phyloP scores from a whole-genome alignment of 2,113 vertebrate genomes.

The Tragelaphus strepsiceros region DNA sequence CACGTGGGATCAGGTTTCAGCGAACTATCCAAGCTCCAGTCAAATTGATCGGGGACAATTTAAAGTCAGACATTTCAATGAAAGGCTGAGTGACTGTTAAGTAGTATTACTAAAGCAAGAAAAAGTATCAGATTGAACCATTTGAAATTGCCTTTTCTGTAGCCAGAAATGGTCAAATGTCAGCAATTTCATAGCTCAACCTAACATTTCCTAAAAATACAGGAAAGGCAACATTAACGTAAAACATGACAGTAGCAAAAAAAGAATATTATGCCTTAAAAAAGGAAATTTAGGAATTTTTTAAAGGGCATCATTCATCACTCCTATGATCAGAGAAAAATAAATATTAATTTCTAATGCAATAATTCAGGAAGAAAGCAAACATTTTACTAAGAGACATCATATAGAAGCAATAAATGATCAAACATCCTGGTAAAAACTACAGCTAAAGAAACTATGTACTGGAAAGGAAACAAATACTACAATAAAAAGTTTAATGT shows the following conservation, averaged over 20 bases:
- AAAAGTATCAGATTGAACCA: not conserved
- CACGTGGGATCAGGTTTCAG: not conserved
- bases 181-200: not conserved
- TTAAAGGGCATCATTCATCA: not conserved
- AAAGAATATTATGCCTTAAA: not conserved
- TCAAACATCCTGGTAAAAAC: constrained; percentile 33
- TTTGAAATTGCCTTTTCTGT: not conserved
- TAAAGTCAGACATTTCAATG: constrained; percentile 1
- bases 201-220: not conserved
- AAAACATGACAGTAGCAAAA: not conserved
- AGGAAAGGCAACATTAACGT: not conserved
- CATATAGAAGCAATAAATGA: not conserved
- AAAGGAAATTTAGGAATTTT: not conserved
- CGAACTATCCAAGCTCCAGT: not conserved
- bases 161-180: not conserved
- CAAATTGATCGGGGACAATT: not conserved
- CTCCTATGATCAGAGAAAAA: constrained; percentile 25
- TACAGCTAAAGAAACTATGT: constrained; percentile 28
- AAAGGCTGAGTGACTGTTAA: not conserved
- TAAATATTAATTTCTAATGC: constrained; percentile 41
- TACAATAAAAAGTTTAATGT: constrained; percentile 60
- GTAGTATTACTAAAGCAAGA: constrained; percentile 40
- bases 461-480: constrained; percentile 47
- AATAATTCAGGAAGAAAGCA: constrained; percentile 43
- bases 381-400: constrained; percentile 6